phyloP scores from a whole-genome alignment of 2,888 invertebrate species.

The Hymenopus coronatus region DNA sequence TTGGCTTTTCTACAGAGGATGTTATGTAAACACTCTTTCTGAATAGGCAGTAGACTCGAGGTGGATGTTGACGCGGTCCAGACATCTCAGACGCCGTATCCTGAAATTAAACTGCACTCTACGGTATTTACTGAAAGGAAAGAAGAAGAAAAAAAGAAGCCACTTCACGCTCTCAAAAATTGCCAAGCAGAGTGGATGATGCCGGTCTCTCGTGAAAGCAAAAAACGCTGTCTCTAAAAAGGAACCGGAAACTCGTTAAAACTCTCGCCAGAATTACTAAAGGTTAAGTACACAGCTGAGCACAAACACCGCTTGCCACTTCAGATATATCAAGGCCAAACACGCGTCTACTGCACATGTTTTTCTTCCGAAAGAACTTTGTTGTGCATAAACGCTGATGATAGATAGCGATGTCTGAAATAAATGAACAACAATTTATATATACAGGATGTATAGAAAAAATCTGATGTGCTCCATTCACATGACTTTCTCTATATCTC shows the following conservation, averaged over 20 bases:
- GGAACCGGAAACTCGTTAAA: background rate
- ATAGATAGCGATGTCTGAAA: too few species aligned
- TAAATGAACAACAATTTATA: too few species aligned
- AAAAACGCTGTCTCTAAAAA: background rate
- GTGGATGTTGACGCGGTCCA: background rate
- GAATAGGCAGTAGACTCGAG: background rate
- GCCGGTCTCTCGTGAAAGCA: background rate
- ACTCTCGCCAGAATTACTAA: background rate
- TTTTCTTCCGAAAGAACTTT: background rate
- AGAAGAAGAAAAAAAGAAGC: background rate
- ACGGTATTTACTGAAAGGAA: background rate
- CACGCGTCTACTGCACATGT: background rate
- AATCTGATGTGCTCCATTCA: too few species aligned
- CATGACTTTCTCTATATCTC: too few species aligned
- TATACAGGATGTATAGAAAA: too few species aligned
- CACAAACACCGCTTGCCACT: background rate
- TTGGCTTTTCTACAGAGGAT: background rate
- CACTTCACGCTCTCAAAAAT: background rate
- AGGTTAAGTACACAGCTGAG: background rate
- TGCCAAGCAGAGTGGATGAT: background rate
- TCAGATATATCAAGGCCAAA: background rate
- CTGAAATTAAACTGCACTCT: background rate
- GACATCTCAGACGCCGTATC: background rate
- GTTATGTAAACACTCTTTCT: background rate
- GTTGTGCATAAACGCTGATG: background rate